phyloP scores from a whole-genome alignment of 2,888 invertebrate genomes.

The Eledona agricola region DNA sequence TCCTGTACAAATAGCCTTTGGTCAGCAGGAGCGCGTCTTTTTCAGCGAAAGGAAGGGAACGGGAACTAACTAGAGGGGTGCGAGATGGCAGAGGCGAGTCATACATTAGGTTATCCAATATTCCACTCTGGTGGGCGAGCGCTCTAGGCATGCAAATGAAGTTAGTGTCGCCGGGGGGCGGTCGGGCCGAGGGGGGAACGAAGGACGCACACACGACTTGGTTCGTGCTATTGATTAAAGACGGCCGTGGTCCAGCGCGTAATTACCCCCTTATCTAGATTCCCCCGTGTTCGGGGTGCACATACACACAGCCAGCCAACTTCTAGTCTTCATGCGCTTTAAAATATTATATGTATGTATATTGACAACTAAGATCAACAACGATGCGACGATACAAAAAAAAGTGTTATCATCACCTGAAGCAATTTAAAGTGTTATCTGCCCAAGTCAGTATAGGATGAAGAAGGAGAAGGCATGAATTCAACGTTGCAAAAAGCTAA shows the following conservation, averaged over 20 bases:
- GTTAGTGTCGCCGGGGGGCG: conserved; percentile 58
- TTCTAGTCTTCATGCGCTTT: too few species aligned
- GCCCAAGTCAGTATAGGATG: too few species aligned
- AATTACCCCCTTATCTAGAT: conserved; percentile 61
- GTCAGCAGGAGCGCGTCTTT: conserved; percentile 45
- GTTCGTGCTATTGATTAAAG: conserved; percentile 63
- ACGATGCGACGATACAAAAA: too few species aligned
- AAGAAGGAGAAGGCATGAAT: too few species aligned
- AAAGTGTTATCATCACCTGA: too few species aligned
- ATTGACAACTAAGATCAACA: too few species aligned
- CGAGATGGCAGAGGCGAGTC: conserved; percentile 52
- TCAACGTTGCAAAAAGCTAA: too few species aligned
- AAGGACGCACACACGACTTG: conserved; percentile 53
- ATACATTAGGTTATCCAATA: conserved; percentile 63
- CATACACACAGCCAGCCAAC: too few species aligned
- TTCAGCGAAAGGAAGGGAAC: conserved; percentile 45
- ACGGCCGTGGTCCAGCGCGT: conserved; percentile 63
- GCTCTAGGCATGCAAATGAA: conserved; percentile 64
- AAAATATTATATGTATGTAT: too few species aligned
- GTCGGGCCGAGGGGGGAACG: conserved; percentile 41
- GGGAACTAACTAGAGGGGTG: conserved; percentile 49
- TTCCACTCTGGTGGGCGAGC: conserved; percentile 62
- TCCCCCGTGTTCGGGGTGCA: too few species aligned
- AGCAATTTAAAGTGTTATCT: too few species aligned
- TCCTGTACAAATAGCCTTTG: conserved; percentile 56